These are phyloP conservation scores for Podarcis lilfordi DNA, from an alignment of 2,797 vertebrate genomes.

Conservation along the genomic window DNA sequence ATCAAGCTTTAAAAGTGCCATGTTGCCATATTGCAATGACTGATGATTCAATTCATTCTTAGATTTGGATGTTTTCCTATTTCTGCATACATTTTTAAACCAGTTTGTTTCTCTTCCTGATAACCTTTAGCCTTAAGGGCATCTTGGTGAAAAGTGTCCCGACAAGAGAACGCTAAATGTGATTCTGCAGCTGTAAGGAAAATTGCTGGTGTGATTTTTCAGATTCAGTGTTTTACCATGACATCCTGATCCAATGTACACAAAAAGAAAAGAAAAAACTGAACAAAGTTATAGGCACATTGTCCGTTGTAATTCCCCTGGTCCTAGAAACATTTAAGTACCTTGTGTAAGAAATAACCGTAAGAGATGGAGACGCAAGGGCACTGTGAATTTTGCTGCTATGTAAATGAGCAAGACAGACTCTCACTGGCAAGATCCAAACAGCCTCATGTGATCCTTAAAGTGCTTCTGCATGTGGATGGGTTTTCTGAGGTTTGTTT, in stretches of 20 bases:
- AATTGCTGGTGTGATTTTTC: constrained; percentile 71
- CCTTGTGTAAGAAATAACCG: constrained; percentile 45
- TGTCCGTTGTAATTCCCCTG: constrained; percentile 67
- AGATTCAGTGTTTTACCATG: constrained; percentile 51
- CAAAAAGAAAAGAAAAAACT: constrained; percentile 66
- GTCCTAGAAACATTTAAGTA: constrained; percentile 53
- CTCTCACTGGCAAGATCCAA: constrained; percentile 46
- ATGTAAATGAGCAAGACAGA: constrained; percentile 52
- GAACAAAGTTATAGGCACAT: constrained; percentile 70
- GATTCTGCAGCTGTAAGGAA: constrained; percentile 70
- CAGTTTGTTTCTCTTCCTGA: constrained; percentile 51
- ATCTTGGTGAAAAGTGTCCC: constrained; percentile 67
- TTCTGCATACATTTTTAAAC: constrained; percentile 38
- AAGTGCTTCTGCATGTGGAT: not conserved
- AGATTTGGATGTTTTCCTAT: constrained; percentile 54
- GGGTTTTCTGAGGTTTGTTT: not conserved
- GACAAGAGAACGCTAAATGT: constrained; percentile 60
- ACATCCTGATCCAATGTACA: constrained; percentile 56
- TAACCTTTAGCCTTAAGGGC: constrained; percentile 66
- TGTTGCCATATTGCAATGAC: constrained; percentile 69
- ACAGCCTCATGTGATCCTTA: not conserved
- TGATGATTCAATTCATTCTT: constrained; percentile 51
- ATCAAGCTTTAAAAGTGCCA: constrained; percentile 66
- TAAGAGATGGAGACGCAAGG: constrained; percentile 48
- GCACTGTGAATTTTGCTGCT: constrained; percentile 59